A percentile compares a stretch with the other conserved stretches of the same genome.
Conservation (phyloP, 2,888 invertebrate species). For the Netelia virgata region DNA sequence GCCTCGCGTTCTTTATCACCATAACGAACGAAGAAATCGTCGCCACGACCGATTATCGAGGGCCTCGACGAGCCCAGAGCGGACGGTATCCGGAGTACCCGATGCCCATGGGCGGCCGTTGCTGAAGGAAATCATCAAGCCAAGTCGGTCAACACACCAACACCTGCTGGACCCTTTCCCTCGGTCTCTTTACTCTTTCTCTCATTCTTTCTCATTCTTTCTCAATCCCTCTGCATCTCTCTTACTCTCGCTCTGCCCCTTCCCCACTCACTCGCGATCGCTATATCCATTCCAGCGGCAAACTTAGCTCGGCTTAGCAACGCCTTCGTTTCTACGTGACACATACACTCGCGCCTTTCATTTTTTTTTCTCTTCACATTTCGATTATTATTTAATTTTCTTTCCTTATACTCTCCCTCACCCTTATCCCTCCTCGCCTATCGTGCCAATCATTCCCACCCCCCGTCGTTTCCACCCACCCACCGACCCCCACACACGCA, state of each 20-base stretch:
- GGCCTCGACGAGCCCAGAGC: constrained; percentile 86
- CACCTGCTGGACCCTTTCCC: constrained; percentile 77
- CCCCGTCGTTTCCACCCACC: too few species aligned
- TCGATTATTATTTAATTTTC: not conserved
- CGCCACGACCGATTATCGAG: constrained; percentile 91
- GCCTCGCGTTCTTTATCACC: constrained; percentile 92
- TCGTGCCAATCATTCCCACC: not conserved
- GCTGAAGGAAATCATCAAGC: constrained; percentile 74
- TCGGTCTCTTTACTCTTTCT: constrained; percentile 60
- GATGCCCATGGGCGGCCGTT: constrained; percentile 84
- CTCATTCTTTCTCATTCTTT: constrained; percentile 68
- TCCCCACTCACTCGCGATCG: constrained; percentile 62
- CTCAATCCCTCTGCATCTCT: not conserved
- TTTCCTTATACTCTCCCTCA: not conserved
- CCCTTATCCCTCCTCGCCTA: not conserved
- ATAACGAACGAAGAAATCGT: constrained; percentile 92
- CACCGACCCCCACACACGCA: too few species aligned
- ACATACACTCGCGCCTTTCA: not conserved
- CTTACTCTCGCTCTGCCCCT: constrained; percentile 43
- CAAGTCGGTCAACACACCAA: constrained; percentile 74
- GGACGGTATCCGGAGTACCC: constrained; percentile 82
- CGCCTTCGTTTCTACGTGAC: constrained; percentile 59
- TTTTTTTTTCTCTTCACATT: not conserved
- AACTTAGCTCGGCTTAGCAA: constrained; percentile 83
- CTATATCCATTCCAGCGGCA: constrained; percentile 78